A percentile compares a stretch with the other conserved stretches of the same genome.
These are phyloP conservation scores for Sitobion miscanthi DNA, from an alignment of 1,140 invertebrate species.

Conservation along the genomic window DNA sequence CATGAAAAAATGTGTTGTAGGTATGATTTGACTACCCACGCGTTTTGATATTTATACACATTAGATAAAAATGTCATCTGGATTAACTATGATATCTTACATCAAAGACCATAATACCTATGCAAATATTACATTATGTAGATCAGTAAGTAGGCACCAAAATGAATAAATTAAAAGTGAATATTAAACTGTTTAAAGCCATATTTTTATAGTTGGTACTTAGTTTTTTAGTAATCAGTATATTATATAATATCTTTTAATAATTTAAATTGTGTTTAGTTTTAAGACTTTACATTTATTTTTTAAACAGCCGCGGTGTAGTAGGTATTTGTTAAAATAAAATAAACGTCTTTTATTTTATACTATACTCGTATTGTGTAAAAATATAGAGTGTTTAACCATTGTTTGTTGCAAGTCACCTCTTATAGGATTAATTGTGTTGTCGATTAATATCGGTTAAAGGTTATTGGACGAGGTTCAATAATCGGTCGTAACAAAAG, in stretches of 20 bases:
- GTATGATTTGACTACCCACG: neutral
- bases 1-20: neutral
- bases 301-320: neutral
- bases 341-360: neutral
- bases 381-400: neutral
- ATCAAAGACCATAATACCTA: neutral
- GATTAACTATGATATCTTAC: neutral
- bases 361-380: neutral
- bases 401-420: neutral
- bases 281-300: neutral
- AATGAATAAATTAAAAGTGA: neutral
- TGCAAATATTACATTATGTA: neutral
- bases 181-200: neutral
- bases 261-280: neutral
- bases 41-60: neutral
- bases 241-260: neutral
- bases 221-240: neutral
- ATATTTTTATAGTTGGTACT: neutral
- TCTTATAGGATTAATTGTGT: neutral
- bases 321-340: neutral
- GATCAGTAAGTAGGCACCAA: neutral
- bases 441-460: constrained; percentile 24
- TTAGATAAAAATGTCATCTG: neutral
- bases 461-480: constrained; percentile 54
- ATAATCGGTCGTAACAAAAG: constrained; percentile 52